A percentile compares a stretch with the other conserved stretches of the same genome.
Evolutionary conservation across 1,140 invertebrate genomes (phyloP).

Genomic region (Heliconius nattereri): DNA sequence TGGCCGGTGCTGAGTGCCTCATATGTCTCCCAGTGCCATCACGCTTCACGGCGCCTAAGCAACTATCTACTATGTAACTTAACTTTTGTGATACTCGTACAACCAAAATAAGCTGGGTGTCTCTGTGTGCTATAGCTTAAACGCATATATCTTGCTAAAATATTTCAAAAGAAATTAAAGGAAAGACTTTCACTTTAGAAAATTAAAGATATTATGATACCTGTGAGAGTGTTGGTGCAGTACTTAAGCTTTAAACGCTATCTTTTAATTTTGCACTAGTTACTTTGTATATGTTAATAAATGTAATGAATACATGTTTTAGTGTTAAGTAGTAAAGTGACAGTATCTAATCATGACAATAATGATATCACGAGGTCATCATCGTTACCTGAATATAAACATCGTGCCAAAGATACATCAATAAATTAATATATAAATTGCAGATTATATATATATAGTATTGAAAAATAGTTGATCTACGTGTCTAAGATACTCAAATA

Average conservation of each 20-base stretch:
- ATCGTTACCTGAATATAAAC: conserved; percentile 42
- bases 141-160: background rate
- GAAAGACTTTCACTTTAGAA: background rate
- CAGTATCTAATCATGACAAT: conserved; percentile 47
- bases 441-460: background rate
- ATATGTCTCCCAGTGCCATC: conserved; percentile 73
- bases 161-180: background rate
- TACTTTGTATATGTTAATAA: background rate
- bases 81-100: conserved; percentile 6
- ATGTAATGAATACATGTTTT: conserved; percentile 25
- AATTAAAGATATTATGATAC: background rate
- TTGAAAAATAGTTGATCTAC: background rate
- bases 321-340: conserved; percentile 22
- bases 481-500: background rate
- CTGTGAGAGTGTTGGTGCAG: conserved; percentile 37
- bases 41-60: conserved; percentile 48
- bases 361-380: conserved; percentile 48
- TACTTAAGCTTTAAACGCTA: conserved; percentile 40
- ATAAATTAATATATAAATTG: conserved; percentile 22
- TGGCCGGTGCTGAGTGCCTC: conserved; percentile 62
- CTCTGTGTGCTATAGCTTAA: background rate
- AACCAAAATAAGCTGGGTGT: background rate
- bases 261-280: conserved; percentile 12
- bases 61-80: conserved; percentile 39
- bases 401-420: conserved; percentile 40